A percentile compares a stretch with the other conserved stretches of the same genome.
Conservation (phyloP, 2,797 vertebrate genomes). For the Momotus momota region DNA sequence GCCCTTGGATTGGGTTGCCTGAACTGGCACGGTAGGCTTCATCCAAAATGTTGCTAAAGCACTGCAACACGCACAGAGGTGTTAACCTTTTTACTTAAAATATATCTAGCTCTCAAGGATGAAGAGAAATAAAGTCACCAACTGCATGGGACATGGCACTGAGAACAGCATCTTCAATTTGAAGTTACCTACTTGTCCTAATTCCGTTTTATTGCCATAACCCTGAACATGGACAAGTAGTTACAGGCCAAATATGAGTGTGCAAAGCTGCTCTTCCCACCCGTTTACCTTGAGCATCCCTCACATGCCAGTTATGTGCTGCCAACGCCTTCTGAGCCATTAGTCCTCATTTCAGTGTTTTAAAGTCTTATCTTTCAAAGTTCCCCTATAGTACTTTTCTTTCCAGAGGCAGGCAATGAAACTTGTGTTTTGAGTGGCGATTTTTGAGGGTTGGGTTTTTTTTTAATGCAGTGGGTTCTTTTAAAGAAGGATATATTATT, state of each 20-base stretch:
- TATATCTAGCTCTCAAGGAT: background rate
- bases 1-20: background rate
- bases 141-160: background rate
- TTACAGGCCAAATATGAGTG: background rate
- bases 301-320: background rate
- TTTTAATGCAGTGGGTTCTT: background rate
- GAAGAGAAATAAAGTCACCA: background rate
- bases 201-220: background rate
- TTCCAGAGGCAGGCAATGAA: background rate
- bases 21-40: background rate
- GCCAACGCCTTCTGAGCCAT: background rate
- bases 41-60: background rate
- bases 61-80: rapidly evolving
- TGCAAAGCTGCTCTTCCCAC: background rate
- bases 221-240: background rate
- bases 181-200: background rate
- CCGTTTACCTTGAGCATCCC: background rate
- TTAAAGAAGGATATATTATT: constrained; percentile 37
- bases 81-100: background rate
- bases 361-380: background rate
- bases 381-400: background rate
- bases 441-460: background rate
- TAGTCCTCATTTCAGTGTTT: background rate
- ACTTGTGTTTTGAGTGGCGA: background rate
- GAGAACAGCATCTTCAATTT: background rate